A percentile compares a stretch with the other conserved stretches of the same genome.
Conservation (phyloP, 1,140 invertebrate species). For the Procambarus clarkii region DNA sequence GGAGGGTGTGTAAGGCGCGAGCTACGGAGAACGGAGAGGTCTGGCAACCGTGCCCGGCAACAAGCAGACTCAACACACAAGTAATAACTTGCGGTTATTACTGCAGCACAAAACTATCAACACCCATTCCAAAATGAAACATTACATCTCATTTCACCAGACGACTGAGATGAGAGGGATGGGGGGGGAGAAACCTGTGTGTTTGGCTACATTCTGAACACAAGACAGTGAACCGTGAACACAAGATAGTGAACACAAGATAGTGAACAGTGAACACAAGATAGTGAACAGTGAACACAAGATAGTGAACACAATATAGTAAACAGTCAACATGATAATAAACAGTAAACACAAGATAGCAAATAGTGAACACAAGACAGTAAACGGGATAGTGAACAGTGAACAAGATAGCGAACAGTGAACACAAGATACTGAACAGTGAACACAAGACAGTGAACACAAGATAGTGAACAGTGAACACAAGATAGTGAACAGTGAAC, state of each 20-base stretch:
- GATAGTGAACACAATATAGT: too few species aligned
- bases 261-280: too few species aligned
- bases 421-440: too few species aligned
- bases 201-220: not conserved
- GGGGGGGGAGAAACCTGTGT: not conserved
- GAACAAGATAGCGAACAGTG: too few species aligned
- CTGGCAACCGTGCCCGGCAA: not conserved
- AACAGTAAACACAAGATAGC: too few species aligned
- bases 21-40: not conserved
- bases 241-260: not conserved
- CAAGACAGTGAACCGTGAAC: not conserved
- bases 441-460: too few species aligned
- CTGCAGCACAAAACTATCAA: not conserved
- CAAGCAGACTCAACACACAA: not conserved
- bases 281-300: too few species aligned
- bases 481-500: too few species aligned
- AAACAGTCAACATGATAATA: too few species aligned
- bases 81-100: not conserved
- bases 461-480: too few species aligned
- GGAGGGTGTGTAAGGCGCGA: not conserved
- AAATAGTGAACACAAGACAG: too few species aligned
- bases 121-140: not conserved
- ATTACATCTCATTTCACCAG: not conserved
- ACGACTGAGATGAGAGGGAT: not conserved
- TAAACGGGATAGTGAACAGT: too few species aligned